Conservation (phyloP, 2,113 vertebrate species). For the Festucalex cinctus region DNA sequence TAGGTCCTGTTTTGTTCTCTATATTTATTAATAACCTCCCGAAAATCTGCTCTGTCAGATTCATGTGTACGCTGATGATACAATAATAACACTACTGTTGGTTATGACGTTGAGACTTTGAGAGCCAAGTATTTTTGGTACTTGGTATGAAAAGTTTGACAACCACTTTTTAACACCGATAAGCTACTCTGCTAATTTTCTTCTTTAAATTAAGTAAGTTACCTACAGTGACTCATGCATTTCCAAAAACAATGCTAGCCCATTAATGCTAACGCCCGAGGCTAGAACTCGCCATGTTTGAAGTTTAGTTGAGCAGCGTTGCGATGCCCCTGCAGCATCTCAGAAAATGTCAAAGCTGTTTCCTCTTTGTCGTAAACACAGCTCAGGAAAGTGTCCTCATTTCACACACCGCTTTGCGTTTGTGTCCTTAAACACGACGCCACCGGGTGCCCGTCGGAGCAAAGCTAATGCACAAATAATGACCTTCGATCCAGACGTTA, state of each 20-base stretch:
- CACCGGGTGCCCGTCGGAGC: slow-evolving; percentile 15
- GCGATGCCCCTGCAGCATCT: slow-evolving; percentile 43
- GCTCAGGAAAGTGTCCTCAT: slow-evolving; percentile 40
- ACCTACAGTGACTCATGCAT: neutral
- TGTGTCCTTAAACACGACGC: slow-evolving; percentile 22
- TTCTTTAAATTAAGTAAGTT: neutral
- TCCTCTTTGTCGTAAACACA: slow-evolving; percentile 38
- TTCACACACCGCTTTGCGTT: slow-evolving; percentile 19
- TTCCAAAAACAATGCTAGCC: neutral
- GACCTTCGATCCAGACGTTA: slow-evolving; percentile 23
- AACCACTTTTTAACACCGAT: neutral
- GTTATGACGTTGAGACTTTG: neutral
- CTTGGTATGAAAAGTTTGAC: neutral
- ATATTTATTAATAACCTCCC: too few species aligned
- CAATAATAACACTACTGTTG: neutral
- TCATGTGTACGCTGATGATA: too few species aligned
- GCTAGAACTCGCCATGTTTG: slow-evolving; percentile 41
- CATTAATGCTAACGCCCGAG: slow-evolving; percentile 15
- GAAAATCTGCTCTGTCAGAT: too few species aligned
- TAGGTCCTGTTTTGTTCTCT: too few species aligned
- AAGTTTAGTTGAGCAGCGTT: slow-evolving; percentile 43
- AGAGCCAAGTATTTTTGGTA: neutral
- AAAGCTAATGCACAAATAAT: slow-evolving; percentile 19
- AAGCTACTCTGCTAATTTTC: neutral
- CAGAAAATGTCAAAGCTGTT: slow-evolving; percentile 47